Base-by-base conservation (phyloP, 2,888 invertebrate species). In the Eupithecia subumbrata region DNA sequence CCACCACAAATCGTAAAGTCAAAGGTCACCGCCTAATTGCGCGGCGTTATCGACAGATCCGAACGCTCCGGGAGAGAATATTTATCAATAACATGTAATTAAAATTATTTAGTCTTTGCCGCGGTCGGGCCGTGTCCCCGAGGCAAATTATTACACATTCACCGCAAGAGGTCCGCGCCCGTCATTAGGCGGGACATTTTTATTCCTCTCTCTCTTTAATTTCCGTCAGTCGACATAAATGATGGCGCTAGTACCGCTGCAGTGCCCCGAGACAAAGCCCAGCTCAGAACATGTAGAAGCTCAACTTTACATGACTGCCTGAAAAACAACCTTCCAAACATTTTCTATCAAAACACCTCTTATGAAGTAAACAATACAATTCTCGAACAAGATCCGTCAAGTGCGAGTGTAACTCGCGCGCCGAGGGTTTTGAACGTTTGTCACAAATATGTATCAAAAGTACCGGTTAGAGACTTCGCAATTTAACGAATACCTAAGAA, bases 31-130 rank as follows among this genome's bases (percentile, higher is more conserved):
- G 90, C 85, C 92, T 94, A 94, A 94, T 93, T 93, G 91, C 89
- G 89, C 89, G 85, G 91, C 89, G 90, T 89, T 91, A 92, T 92
- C 93, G 92, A 90, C 87, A 90, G 91, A 91, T 92, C 91, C 85
- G 81, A 88, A 83, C 92, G 93, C 92, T 91, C 86, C 89, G 88
- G 88, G 90, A 90, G 87, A 90, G 89, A 90, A 91, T 91, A 92
- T 94, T 92, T 91, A 94, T 94, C 94, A 93, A 95, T 93, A 94
- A 93, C 93, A 90, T 94, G 91, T 94, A 95, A 95, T 95, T 95
- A 95, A 94, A 95, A 94, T 91, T 92, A 92, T 94, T 93, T 92
- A 92, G 91, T 86, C 84, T 89, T 85, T 83, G 83, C 86, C 84
- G 84, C 85, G 80, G 79, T 81, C 84, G 81, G 76, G 76, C 80